Conservation (phyloP, 2,888 invertebrate species). For the Microdon myrmicae region DNA sequence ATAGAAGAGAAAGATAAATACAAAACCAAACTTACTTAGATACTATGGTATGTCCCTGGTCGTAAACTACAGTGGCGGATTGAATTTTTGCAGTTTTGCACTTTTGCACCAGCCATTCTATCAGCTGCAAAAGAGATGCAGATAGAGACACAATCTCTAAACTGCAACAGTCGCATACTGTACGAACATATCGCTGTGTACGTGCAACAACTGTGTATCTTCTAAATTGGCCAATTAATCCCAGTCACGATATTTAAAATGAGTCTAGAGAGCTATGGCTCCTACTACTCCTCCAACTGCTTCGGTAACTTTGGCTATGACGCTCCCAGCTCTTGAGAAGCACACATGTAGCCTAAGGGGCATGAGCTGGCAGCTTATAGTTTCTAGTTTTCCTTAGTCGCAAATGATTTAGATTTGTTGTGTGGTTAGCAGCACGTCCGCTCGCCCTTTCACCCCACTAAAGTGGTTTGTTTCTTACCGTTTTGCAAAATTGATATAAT, state of each 20-base stretch:
- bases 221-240: conserved; percentile 53
- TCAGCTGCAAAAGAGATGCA: conserved; percentile 9
- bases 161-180: conserved; percentile 4
- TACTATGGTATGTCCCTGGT: too few species aligned
- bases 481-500: conserved; percentile 49
- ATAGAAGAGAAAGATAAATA: too few species aligned
- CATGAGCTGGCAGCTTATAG: conserved; percentile 38
- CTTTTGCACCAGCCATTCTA: conserved; percentile 51
- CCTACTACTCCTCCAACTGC: too few species aligned
- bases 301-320: not conserved
- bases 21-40: too few species aligned
- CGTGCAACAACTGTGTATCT: conserved; percentile 47
- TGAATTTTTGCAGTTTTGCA: conserved; percentile 50
- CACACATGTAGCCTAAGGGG: conserved; percentile 38
- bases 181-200: conserved; percentile 10
- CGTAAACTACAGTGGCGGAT: conserved; percentile 33
- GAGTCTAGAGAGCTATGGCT: conserved; percentile 44
- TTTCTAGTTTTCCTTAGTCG: conserved; percentile 40
- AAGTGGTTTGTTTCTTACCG: conserved; percentile 20
- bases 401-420: conserved; percentile 32
- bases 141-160: not conserved
- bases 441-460: conserved; percentile 19
- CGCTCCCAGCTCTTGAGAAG: conserved; percentile 11
- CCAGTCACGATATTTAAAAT: conserved; percentile 52
- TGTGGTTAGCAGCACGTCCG: not conserved